Conservation (phyloP, 30 jellyfish, hydroid and myxozoan species). For the Rhopilema esculentum region DNA sequence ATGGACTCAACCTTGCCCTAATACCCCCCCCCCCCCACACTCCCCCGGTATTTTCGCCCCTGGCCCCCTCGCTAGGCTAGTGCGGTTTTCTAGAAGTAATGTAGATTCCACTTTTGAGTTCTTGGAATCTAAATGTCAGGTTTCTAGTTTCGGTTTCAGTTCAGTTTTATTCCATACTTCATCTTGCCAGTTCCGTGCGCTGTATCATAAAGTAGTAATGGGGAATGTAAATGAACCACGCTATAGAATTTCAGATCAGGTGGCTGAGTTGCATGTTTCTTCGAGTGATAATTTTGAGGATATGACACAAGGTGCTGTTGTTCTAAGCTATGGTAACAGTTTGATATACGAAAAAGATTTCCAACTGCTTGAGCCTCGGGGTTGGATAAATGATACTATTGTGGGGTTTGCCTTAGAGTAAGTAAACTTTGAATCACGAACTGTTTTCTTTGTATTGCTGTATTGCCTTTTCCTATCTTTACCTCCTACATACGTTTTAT, state of each 20-base stretch:
- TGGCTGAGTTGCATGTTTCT: background rate
- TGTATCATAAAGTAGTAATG: no score
- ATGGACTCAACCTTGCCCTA: no score
- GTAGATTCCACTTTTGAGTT: no score
- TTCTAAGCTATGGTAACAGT: conserved; percentile 76
- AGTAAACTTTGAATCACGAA: background rate
- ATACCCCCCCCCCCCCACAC: no score
- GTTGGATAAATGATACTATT: conserved; percentile 81
- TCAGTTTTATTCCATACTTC: no score
- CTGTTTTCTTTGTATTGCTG: background rate
- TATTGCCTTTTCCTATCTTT: background rate
- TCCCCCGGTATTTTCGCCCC: no score
- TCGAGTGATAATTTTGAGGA: background rate
- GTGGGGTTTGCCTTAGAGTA: conserved; percentile 84
- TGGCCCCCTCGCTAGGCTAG: no score
- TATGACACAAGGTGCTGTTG: conserved; percentile 3
- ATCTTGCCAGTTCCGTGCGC: no score
- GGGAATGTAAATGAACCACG: background rate
- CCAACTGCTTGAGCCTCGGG: conserved; percentile 33
- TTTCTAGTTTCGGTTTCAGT: no score
- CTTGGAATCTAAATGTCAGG: no score
- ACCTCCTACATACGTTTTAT: no score
- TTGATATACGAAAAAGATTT: conserved; percentile 54
- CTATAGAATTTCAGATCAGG: background rate
- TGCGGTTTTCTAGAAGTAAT: no score